Base-by-base conservation (phyloP, 2,888 invertebrate species). In the Oligia strigilis region DNA sequence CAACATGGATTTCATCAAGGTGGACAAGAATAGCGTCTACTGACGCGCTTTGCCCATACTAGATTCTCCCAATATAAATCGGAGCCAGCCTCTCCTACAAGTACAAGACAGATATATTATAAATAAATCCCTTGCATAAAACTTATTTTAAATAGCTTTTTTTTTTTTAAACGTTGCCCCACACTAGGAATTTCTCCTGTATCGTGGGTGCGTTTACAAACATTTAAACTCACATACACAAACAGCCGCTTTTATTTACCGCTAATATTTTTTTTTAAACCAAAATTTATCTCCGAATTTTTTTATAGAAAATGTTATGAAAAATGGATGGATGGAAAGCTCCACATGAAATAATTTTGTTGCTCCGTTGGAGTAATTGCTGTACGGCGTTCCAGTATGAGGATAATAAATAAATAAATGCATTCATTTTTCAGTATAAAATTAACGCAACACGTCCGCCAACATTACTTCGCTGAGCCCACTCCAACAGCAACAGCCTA, bases 361-460 rank as follows among this genome's bases (percentile, higher is more conserved):
- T 49, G 49, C 49, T 46, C 46, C 11, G 46, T 46, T 46, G 46
- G 46, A 2, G 46, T 46, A 46, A 46, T 46, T 46, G 9, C 43
- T 43, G 9, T 43, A 43, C 9, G 9, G 43, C 9, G 43, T 43
- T 43, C 9, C 9, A 43, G 43, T 9, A 0, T 43, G 43, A 43
- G 9, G 43, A 43, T 43, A 46, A 49, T 49, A 49, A 49, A 49
- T 49, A 49, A 13, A 49, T 49, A 49, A 46, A 46, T 74, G 19
- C 62, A n/a, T 72, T 73, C 0, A 23, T 40, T 81, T 94, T 94
- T 81, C 92, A 97, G 97, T 87, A 82, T 91, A 64, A 96, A 94
- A 88, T 85, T 96, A 78, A 91, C 92, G 2, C 91, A 94, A 82
- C 90, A 92, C 72, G 93, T 90, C 60, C 92, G 94, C 78, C 92